Evolutionary conservation across 2,888 invertebrate species (phyloP).

Genomic region (Diadromus collaris): DNA sequence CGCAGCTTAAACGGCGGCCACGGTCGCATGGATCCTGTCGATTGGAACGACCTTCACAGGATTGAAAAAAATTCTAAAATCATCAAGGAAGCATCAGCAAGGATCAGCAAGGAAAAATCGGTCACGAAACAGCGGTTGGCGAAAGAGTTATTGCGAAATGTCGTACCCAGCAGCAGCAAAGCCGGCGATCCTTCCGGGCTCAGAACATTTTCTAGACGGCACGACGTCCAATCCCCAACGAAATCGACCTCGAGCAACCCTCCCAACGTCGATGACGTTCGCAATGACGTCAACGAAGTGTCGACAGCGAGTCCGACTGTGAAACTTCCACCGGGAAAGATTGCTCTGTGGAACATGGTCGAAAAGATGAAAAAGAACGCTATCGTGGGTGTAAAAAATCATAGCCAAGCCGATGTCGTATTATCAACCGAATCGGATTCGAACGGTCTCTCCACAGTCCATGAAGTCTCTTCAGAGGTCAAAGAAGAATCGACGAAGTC

Average conservation of each 20-base stretch:
- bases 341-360: background rate
- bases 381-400: background rate
- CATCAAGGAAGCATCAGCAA: background rate
- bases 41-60: constrained; percentile 24
- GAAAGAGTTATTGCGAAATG: background rate
- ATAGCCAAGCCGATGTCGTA: background rate
- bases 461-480: background rate
- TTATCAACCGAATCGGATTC: background rate
- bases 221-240: background rate
- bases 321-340: background rate
- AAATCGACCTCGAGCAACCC: background rate
- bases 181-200: background rate
- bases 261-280: background rate
- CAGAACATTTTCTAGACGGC: background rate
- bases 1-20: constrained; percentile 19
- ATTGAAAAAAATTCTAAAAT: background rate
- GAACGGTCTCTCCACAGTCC: too few relatives aligned
- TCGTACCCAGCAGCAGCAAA: background rate
- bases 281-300: background rate
- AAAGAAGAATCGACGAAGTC: background rate
- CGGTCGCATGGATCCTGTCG: constrained; percentile 23
- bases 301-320: background rate
- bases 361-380: background rate
- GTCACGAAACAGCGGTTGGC: background rate
- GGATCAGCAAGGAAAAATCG: background rate